Evolutionary conservation across 2,797 vertebrate species (phyloP).

Genomic region (Sebastes cheni): DNA sequence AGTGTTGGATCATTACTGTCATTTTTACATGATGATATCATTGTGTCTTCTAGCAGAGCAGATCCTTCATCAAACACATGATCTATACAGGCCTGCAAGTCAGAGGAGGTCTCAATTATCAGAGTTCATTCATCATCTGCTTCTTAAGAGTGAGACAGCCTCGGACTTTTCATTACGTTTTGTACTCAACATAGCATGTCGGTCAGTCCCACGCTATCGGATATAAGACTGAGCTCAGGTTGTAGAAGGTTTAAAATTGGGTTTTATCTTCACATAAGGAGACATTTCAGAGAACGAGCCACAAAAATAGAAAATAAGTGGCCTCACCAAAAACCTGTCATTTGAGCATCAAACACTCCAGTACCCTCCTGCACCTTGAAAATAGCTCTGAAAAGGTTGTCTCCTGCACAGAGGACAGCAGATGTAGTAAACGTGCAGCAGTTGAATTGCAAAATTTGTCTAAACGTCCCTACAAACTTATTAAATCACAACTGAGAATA

Average conservation of each 20-base stretch:
- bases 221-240: neutral
- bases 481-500: neutral
- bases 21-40: conserved; percentile 63
- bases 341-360: neutral
- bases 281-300: neutral
- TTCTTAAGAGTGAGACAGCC: neutral
- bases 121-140: conserved; percentile 51
- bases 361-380: neutral
- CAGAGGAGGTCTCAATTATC: conserved; percentile 53
- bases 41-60: conserved; percentile 29
- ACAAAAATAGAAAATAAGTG: neutral
- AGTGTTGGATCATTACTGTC: conserved; percentile 54
- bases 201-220: neutral
- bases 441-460: neutral
- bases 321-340: neutral
- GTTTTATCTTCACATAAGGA: neutral
- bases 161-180: conserved; percentile 14
- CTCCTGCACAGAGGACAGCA: neutral
- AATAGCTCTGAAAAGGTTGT: neutral
- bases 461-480: neutral
- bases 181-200: neutral
- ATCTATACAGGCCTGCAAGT: conserved; percentile 47
- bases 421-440: neutral
- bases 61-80: conserved; percentile 63
- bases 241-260: neutral